Evolutionary conservation across 2,113 vertebrate genomes (phyloP), one percentile per base, ranked within the genome.

Genomic region (Solea solea): DNA sequence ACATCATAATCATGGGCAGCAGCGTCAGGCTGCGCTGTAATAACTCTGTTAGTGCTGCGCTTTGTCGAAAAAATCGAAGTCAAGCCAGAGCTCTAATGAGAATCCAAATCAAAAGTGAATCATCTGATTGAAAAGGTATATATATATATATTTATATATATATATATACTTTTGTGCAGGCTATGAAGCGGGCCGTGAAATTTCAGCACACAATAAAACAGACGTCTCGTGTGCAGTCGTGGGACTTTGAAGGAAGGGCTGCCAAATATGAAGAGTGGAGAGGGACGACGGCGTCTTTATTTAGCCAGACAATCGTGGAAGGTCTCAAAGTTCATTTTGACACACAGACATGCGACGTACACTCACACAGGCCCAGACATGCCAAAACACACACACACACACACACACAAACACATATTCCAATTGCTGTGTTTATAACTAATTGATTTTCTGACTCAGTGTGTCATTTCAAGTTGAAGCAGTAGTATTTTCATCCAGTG

Each of bases 231-330:
- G 25, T 75, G 55, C 11, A 8, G 68, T 53, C 46, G 72, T 57
- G 67, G 60, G 46, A 85, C 58, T 59, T 69, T 14, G 12, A 53
- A 74, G 46, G 34, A 52, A 79, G 48, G 34, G 21, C n/a, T 76
- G 60, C 49, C 76, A 74, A 74, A 73, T 69, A 67, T 80, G 56
- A 82, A 72, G 72, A 60, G 53, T 42, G 25, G 41, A 71, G 54
- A 67, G 72, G 50, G 76, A 52, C 63, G 60, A 16, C 68, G 54
- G 63, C 27, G 25, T 55, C 79, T 88, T 87, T 88, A 77, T 87
- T 88, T 90, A 90, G 83, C 78, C 1, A 0, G 42, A 42, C 61
- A 61, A 70, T 80, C 69, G 59, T 75, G 58, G 54, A 89, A 78
- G 79, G 78, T 78, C 69, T 52, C 55, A 61, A 52, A 67, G 58